These are phyloP conservation scores for Apodemus agrarius DNA, from an alignment of 2,797 vertebrate species.

Conservation along the genomic window DNA sequence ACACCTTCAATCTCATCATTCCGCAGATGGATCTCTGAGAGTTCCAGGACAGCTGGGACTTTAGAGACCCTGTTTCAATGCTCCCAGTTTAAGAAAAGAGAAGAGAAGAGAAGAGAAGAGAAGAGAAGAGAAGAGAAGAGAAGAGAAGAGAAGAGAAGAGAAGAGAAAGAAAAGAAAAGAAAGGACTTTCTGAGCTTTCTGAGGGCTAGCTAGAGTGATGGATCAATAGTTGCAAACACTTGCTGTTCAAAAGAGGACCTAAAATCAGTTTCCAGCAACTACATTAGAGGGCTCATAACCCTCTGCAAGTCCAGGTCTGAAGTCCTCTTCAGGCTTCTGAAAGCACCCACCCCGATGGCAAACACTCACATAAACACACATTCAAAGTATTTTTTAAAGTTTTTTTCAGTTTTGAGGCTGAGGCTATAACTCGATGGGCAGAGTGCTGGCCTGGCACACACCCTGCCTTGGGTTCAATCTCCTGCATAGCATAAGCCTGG, in stretches of 20 bases:
- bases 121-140: background rate
- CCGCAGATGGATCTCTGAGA: background rate
- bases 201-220: background rate
- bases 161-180: background rate
- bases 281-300: background rate
- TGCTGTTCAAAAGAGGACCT: background rate
- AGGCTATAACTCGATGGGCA: background rate
- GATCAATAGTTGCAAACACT: background rate
- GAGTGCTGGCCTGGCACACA: background rate
- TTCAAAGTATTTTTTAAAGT: background rate
- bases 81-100: too few relatives aligned
- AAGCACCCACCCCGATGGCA: background rate
- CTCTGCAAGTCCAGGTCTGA: background rate
- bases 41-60: background rate
- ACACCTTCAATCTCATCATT: background rate
- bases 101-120: background rate
- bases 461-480: background rate
- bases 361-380: background rate
- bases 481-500: background rate
- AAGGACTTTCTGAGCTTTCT: background rate
- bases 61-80: background rate
- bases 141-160: background rate
- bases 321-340: background rate
- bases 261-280: background rate
- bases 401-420: background rate